A percentile compares a stretch with the other conserved stretches of the same genome.
Conservation (phyloP, 2,113 vertebrate genomes). For the Morone saxatilis region DNA sequence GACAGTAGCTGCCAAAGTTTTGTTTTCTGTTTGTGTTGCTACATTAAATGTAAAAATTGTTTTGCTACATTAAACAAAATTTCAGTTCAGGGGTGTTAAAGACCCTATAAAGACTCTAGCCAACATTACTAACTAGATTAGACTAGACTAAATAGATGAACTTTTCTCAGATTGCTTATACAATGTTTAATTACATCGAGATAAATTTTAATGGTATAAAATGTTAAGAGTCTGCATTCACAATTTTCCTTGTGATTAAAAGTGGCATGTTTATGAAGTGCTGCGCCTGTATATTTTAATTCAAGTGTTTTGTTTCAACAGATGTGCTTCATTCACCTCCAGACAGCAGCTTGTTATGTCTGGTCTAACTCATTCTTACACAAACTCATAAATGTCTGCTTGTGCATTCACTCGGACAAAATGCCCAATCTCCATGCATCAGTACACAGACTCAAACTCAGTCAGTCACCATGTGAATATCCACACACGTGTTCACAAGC, state of each 20-base stretch:
- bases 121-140: background rate
- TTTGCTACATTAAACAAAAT: too few species aligned
- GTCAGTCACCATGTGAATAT: background rate
- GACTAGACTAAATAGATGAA: too few species aligned
- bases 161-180: background rate
- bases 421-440: constrained; percentile 1
- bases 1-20: background rate
- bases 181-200: constrained; percentile 16
- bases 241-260: constrained; percentile 5
- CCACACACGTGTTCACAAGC: background rate
- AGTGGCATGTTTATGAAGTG: constrained; percentile 36
- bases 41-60: background rate
- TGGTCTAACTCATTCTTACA: constrained; percentile 5
- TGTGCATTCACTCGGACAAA: constrained; percentile 9
- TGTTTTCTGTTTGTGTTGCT: background rate
- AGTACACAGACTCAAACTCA: constrained; percentile 13
- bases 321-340: constrained; percentile 38
- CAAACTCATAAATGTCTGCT: constrained; percentile 42
- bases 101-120: background rate
- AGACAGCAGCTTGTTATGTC: constrained; percentile 15
- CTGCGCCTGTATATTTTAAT: constrained; percentile 20
- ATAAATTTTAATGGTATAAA: constrained; percentile 20
- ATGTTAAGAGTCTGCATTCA: constrained; percentile 3
- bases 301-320: constrained; percentile 41
- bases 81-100: background rate